A percentile compares a stretch with the other conserved stretches of the same genome.
These are phyloP conservation scores for Craniophora ligustri DNA, from an alignment of 2,888 invertebrate genomes.

Conservation along the genomic window DNA sequence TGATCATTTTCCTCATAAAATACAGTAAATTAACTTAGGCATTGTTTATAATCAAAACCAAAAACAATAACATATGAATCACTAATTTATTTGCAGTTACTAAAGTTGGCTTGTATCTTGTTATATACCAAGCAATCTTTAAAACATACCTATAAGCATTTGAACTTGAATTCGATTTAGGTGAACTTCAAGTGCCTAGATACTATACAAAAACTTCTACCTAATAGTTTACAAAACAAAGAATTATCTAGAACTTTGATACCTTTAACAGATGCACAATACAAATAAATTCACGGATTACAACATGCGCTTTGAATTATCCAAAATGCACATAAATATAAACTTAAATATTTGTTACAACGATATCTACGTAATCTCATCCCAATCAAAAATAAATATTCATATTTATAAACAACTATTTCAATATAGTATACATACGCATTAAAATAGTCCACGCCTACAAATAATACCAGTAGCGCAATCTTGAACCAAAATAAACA, in stretches of 20 bases:
- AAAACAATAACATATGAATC: slow-evolving; percentile 10
- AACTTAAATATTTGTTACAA: not conserved
- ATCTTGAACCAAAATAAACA: slow-evolving; percentile 4
- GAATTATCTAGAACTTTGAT: slow-evolving; percentile 17
- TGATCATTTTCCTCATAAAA: too few species aligned
- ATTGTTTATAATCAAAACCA: slow-evolving; percentile 2
- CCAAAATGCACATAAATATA: not conserved
- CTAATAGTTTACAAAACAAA: slow-evolving; percentile 13
- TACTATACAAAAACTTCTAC: not conserved
- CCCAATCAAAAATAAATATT: not conserved
- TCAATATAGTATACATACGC: slow-evolving; percentile 40
- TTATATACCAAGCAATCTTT: not conserved
- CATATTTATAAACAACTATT: not conserved
- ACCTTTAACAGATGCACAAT: not conserved
- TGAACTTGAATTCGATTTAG: too few species aligned
- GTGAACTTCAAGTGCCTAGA: not conserved
- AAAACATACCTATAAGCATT: too few species aligned
- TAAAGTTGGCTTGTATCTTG: not conserved
- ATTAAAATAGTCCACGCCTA: slow-evolving; percentile 30
- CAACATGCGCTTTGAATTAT: not conserved
- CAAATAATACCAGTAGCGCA: slow-evolving; percentile 13
- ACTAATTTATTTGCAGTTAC: slow-evolving; percentile 2
- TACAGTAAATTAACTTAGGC: not conserved
- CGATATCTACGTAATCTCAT: slow-evolving; percentile 1
- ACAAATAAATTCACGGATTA: not conserved